Conservation (phyloP, 2,888 invertebrate species). For the Athetis lepigone region DNA sequence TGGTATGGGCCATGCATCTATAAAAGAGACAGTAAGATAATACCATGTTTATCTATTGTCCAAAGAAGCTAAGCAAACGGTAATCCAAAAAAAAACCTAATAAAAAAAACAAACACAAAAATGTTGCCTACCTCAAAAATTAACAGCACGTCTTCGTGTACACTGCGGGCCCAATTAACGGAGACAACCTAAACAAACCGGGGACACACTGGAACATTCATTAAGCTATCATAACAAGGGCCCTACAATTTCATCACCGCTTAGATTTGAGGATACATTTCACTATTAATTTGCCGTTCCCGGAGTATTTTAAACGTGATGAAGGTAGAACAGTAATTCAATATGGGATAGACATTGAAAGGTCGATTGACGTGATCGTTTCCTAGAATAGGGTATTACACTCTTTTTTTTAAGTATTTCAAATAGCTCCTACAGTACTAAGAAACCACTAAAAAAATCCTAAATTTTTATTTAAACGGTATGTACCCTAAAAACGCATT, state of each 20-base stretch:
- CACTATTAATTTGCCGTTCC: slow-evolving; percentile 75
- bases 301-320: slow-evolving; percentile 54
- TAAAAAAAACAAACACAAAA: background rate
- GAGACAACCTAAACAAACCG: slow-evolving; percentile 47
- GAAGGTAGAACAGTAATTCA: slow-evolving; percentile 41
- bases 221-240: slow-evolving; percentile 57
- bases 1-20: too few species aligned
- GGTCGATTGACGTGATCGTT: too few species aligned
- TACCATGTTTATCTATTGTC: too few species aligned
- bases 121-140: slow-evolving; percentile 5
- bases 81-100: too few species aligned
- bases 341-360: slow-evolving; percentile 1
- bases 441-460: too few species aligned
- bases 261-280: slow-evolving; percentile 64
- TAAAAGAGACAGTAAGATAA: too few species aligned
- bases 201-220: slow-evolving; percentile 47
- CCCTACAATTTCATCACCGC: slow-evolving; percentile 54
- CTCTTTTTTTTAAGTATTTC: too few species aligned
- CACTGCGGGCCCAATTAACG: slow-evolving; percentile 33
- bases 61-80: too few species aligned
- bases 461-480: too few species aligned
- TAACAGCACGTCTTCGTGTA: slow-evolving; percentile 14
- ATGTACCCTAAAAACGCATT: too few species aligned
- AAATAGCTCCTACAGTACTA: too few species aligned
- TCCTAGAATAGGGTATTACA: too few species aligned